A percentile compares a stretch with the other conserved stretches of the same genome.
These are phyloP conservation scores for Hyles vespertilio DNA, from an alignment of 1,140 invertebrate genomes.

Conservation along the genomic window DNA sequence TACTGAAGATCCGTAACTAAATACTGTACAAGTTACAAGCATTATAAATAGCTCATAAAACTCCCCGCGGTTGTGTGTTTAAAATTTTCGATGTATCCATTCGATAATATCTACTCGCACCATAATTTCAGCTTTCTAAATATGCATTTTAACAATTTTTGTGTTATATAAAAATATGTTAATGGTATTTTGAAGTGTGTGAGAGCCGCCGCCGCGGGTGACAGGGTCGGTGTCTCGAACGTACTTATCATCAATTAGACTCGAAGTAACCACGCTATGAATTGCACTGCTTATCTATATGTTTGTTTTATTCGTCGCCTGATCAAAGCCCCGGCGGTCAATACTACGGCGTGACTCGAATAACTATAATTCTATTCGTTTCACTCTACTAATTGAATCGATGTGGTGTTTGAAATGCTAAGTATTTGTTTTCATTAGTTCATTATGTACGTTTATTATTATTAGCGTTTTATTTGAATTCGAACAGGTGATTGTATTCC, in stretches of 20 bases:
- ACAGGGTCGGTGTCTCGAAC: constrained; percentile 11
- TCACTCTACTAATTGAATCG: constrained; percentile 36
- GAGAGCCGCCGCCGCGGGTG: constrained; percentile 15
- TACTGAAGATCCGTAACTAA: too few relatives aligned
- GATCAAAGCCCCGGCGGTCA: constrained; percentile 28
- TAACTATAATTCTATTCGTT: constrained; percentile 29
- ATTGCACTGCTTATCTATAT: constrained; percentile 27
- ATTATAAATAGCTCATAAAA: constrained; percentile 2
- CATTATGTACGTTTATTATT: constrained; percentile 14
- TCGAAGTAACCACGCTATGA: constrained; percentile 23
- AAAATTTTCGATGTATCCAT: constrained; percentile 23
- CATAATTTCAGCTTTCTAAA: constrained; percentile 35
- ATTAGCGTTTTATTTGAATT: constrained; percentile 16
- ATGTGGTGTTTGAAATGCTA: constrained; percentile 25
- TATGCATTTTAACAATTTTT: constrained; percentile 4
- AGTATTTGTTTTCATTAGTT: constrained; percentile 38
- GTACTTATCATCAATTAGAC: constrained; percentile 34
- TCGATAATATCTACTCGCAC: constrained; percentile 31
- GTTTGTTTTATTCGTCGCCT: constrained; percentile 27
- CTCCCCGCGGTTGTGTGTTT: neutral
- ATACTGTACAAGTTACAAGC: too few relatives aligned
- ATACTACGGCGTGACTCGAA: constrained; percentile 30
- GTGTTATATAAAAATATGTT: constrained; percentile 18
- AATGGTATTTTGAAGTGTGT: constrained; percentile 24
- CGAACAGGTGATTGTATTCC: neutral